A percentile compares a stretch with the other conserved stretches of the same genome.
These are phyloP conservation scores for Rhopalosiphum maidis DNA, from an alignment of 1,140 invertebrate genomes.

Conservation along the genomic window DNA sequence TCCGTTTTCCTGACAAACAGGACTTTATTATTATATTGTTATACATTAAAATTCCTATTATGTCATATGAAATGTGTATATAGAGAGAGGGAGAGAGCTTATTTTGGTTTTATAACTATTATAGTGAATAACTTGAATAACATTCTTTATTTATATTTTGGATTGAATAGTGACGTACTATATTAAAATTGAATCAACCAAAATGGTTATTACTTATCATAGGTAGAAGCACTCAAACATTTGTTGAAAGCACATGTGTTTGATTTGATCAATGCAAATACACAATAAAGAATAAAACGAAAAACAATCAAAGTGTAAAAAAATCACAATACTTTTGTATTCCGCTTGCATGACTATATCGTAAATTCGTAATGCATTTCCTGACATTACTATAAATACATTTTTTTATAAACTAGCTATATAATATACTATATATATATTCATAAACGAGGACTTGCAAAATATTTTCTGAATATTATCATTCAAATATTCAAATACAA, in stretches of 20 bases:
- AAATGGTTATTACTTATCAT: background rate
- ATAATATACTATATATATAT: background rate
- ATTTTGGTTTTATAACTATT: background rate
- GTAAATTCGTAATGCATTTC: background rate
- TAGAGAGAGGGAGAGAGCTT: background rate
- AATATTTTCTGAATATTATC: background rate
- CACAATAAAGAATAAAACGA: background rate
- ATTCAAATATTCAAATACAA: background rate
- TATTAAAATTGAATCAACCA: background rate
- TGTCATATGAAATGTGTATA: background rate
- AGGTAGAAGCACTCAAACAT: background rate
- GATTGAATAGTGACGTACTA: background rate
- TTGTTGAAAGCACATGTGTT: background rate
- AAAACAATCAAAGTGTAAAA: background rate
- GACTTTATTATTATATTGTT: background rate
- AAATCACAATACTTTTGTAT: background rate
- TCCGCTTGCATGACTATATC: background rate
- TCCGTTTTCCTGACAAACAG: no score
- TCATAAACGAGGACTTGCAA: background rate
- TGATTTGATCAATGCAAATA: background rate
- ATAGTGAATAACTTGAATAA: background rate
- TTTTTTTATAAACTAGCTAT: background rate
- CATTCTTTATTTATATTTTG: background rate
- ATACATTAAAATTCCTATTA: background rate
- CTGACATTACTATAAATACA: background rate